phyloP scores from a whole-genome alignment of 2,888 invertebrate genomes.

The Hypercompe scribonia region DNA sequence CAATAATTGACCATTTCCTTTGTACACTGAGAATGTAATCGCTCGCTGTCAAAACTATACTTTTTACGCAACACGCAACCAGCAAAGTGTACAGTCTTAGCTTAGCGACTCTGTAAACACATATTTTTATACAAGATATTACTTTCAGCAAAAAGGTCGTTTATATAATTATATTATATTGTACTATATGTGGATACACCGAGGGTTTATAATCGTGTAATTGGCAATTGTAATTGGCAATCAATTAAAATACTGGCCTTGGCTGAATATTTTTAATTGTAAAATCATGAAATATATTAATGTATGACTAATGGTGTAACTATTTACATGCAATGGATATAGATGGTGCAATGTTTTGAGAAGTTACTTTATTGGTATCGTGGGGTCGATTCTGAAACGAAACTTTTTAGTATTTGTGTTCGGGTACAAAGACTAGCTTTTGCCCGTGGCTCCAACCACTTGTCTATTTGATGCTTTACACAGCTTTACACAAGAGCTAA shows the following conservation, averaged over 20 bases:
- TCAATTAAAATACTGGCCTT: background rate
- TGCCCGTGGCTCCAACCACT: no score
- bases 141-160: background rate
- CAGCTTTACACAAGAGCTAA: no score
- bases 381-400: background rate
- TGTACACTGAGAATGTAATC: background rate
- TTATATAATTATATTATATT: background rate
- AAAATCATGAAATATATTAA: conserved; percentile 2
- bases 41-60: background rate
- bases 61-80: background rate
- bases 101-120: background rate
- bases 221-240: no score
- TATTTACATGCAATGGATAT: conserved; percentile 1
- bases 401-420: no score
- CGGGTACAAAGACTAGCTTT: no score
- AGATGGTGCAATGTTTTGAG: background rate
- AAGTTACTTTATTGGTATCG: background rate
- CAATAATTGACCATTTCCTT: background rate
- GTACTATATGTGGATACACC: background rate
- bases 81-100: background rate
- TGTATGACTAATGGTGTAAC: background rate
- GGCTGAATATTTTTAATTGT: background rate
- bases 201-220: background rate
- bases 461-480: no score
- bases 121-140: background rate